Evolutionary conservation across 30 jellyfish, hydroid and myxozoan genomes (phyloP).

Genomic region (Nemopilema nomurai): DNA sequence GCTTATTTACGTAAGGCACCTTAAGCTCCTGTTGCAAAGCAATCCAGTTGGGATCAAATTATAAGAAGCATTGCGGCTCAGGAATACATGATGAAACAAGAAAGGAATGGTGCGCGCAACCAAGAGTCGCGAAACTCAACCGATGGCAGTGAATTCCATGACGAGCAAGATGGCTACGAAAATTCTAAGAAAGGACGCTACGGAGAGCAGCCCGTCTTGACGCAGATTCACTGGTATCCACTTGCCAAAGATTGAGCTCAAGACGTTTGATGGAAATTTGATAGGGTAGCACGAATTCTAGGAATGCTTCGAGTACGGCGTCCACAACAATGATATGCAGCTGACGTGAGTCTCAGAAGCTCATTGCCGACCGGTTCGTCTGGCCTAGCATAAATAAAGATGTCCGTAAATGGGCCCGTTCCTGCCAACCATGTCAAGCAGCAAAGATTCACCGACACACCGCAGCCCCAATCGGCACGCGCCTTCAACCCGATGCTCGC

Average conservation of each 20-base stretch:
- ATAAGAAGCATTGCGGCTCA: background rate
- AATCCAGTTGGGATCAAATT: background rate
- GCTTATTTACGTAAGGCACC: background rate
- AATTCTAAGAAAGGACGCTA: conserved; percentile 6
- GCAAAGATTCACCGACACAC: conserved; percentile 31
- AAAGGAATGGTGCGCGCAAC: conserved; percentile 6
- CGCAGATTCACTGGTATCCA: conserved; percentile 16
- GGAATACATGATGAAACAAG: background rate
- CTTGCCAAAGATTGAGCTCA: conserved; percentile 53
- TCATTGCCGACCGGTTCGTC: conserved; percentile 36
- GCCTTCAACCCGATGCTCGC: conserved; percentile 34
- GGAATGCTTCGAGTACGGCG: conserved; percentile 68
- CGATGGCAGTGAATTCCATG: conserved; percentile 9
- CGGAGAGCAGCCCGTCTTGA: background rate
- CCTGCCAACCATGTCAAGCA: conserved; percentile 24
- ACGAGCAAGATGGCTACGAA: conserved; percentile 1
- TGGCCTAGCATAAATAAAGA: conserved; percentile 40
- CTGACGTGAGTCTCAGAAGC: conserved; percentile 42
- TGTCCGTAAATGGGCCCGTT: conserved; percentile 16
- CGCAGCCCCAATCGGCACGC: conserved; percentile 16
- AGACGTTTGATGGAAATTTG: conserved; percentile 54
- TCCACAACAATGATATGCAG: conserved; percentile 2
- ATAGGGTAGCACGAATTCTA: conserved; percentile 52
- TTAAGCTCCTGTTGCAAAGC: background rate
- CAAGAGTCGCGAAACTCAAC: conserved; percentile 21